These are phyloP conservation scores for Battus philenor DNA, from an alignment of 1,140 invertebrate species.

Conservation along the genomic window DNA sequence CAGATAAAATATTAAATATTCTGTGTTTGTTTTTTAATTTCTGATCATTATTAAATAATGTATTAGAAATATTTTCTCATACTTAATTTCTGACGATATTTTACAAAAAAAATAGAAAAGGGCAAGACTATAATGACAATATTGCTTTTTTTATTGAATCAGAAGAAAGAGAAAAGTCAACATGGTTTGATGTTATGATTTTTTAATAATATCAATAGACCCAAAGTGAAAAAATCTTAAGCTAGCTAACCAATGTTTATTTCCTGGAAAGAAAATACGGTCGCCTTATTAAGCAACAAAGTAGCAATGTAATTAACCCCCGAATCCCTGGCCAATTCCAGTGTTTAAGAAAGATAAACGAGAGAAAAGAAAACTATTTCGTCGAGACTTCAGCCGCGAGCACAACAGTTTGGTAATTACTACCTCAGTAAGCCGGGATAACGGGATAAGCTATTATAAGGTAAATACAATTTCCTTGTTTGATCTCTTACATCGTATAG, in stretches of 20 bases:
- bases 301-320: constrained; percentile 60
- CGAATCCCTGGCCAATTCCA: constrained; percentile 63
- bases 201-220: too few relatives aligned
- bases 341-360: constrained; percentile 73
- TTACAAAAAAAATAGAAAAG: too few relatives aligned
- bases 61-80: too few relatives aligned
- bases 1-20: too few relatives aligned
- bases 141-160: too few relatives aligned
- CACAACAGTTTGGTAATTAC: constrained; percentile 43
- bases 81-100: too few relatives aligned
- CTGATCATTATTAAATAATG: too few relatives aligned
- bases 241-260: constrained; percentile 9
- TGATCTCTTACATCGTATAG: neutral
- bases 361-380: constrained; percentile 54
- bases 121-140: too few relatives aligned
- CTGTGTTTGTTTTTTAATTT: too few relatives aligned
- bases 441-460: constrained; percentile 13
- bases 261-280: constrained; percentile 8
- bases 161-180: too few relatives aligned
- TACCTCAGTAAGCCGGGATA: constrained; percentile 16
- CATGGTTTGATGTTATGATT: too few relatives aligned
- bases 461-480: neutral
- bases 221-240: constrained; percentile 25
- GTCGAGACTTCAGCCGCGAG: constrained; percentile 40
- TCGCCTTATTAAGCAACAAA: constrained; percentile 29